Conservation (phyloP, 2,797 vertebrate genomes). For the Arnoldichthys spilopterus region DNA sequence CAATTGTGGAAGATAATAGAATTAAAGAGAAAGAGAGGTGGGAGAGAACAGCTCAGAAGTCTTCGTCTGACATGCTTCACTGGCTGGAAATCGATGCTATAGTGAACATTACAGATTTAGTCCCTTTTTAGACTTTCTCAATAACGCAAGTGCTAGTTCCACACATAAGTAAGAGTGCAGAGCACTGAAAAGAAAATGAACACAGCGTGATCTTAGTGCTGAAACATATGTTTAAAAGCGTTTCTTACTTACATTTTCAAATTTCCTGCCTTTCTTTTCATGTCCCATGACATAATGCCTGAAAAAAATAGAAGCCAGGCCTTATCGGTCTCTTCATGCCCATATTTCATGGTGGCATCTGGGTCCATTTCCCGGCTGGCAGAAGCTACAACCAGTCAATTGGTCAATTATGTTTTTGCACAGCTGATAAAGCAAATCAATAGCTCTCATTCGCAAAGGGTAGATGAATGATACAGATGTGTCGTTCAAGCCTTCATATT, state of each 20-base stretch:
- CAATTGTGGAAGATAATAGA: slow-evolving; percentile 36
- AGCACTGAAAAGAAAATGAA: not conserved
- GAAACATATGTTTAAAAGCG: too few relatives aligned
- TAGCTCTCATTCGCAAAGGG: slow-evolving; percentile 21
- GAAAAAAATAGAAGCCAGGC: not conserved
- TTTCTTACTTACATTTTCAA: not conserved
- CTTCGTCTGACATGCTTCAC: slow-evolving; percentile 17
- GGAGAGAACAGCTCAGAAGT: slow-evolving; percentile 3
- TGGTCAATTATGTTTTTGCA: slow-evolving; percentile 20
- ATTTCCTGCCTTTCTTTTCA: too few relatives aligned
- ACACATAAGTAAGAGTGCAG: not conserved
- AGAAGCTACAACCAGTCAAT: slow-evolving; percentile 7
- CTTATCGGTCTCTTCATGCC: not conserved
- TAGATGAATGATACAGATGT: slow-evolving; percentile 27
- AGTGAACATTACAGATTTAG: slow-evolving; percentile 39
- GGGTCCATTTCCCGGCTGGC: not conserved
- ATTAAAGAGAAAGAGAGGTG: slow-evolving; percentile 26
- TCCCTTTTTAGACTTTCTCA: not conserved
- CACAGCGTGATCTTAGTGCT: too few relatives aligned
- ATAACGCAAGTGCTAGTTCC: not conserved
- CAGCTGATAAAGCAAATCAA: slow-evolving; percentile 34
- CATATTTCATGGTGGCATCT: not conserved
- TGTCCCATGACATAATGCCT: not conserved
- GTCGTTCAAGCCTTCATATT: not conserved
- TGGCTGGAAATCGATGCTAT: slow-evolving; percentile 34